A percentile compares a stretch with the other conserved stretches of the same genome.
Conservation (phyloP, 2,797 vertebrate species). For the Xyrichtys novacula region DNA sequence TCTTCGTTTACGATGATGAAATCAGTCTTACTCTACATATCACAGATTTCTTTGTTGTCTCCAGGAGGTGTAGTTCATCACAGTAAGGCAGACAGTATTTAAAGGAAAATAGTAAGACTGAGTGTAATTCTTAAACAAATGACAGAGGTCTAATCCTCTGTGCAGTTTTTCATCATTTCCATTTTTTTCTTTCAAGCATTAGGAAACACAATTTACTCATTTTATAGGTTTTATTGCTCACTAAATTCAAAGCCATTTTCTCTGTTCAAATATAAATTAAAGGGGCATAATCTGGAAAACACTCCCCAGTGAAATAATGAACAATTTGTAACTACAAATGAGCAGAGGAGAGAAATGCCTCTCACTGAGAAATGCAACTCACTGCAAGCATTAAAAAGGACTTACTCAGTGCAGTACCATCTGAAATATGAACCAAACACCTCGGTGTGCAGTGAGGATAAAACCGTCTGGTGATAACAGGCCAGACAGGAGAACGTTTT, state of each 20-base stretch:
- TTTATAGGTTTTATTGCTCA: background rate
- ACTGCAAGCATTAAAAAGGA: too few relatives aligned
- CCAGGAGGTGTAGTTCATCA: too few relatives aligned
- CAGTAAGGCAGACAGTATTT: background rate
- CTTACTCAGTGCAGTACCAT: too few relatives aligned
- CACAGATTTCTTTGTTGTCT: background rate
- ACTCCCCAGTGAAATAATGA: constrained; percentile 24
- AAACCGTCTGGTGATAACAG: too few relatives aligned
- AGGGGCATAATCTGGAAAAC: background rate
- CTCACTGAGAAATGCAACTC: too few relatives aligned
- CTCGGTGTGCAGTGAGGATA: too few relatives aligned
- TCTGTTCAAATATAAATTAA: background rate
- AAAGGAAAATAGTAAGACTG: background rate
- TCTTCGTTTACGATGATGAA: constrained; percentile 5
- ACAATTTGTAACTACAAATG: constrained; percentile 9
- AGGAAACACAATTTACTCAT: background rate
- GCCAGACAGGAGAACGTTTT: too few relatives aligned
- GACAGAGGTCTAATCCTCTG: background rate
- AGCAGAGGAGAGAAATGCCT: too few relatives aligned
- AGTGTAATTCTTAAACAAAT: constrained; percentile 1
- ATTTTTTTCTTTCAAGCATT: background rate
- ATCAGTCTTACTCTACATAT: background rate
- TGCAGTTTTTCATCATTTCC: background rate
- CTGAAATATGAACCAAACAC: too few relatives aligned
- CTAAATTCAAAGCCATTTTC: background rate